Conservation (phyloP, 2,797 vertebrate genomes). For the Dicrostonyx torquatus region DNA sequence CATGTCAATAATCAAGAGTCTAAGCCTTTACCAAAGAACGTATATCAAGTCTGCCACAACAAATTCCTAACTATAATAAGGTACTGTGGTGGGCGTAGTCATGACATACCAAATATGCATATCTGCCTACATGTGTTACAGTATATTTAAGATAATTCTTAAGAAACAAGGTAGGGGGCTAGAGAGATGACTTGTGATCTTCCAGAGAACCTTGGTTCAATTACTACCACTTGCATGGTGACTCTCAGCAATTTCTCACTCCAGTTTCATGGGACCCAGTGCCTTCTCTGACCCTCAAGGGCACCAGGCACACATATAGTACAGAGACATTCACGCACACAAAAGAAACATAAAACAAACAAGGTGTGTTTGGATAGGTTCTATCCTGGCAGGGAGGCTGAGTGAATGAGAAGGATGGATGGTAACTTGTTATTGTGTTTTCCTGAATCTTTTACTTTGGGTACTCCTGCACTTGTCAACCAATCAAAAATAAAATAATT, state of each 20-base stretch:
- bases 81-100: not conserved
- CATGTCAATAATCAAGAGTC: not conserved
- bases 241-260: not conserved
- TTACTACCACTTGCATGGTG: not conserved
- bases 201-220: not conserved
- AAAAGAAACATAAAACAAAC: not conserved
- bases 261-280: not conserved
- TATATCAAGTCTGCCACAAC: not conserved
- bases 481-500: constrained; percentile 30
- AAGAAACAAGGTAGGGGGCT: not conserved
- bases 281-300: not conserved
- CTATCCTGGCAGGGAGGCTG: not conserved
- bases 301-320: not conserved
- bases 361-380: not conserved
- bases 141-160: not conserved
- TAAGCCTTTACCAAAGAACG: not conserved
- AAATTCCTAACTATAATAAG: not conserved
- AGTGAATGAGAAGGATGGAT: not conserved
- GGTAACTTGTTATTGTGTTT: not conserved
- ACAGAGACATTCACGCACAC: not conserved
- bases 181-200: not conserved
- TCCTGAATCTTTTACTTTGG: not conserved
- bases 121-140: not conserved
- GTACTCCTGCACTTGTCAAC: not conserved
- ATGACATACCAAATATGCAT: not conserved